phyloP scores from a whole-genome alignment of 2,888 invertebrate genomes.

The Acronicta leporina region DNA sequence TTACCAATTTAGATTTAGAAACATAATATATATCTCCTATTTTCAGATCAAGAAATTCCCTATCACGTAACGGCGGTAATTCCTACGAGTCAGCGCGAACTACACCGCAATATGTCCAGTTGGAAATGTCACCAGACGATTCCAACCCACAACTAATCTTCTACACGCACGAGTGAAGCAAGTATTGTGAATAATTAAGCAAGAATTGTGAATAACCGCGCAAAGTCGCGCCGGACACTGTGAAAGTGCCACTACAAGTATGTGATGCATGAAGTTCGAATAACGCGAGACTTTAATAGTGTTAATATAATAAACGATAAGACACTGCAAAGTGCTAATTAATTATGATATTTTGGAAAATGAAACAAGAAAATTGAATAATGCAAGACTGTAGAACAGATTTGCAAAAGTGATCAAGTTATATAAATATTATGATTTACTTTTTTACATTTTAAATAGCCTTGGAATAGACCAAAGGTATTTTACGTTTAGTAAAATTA shows the following conservation, averaged over 20 bases:
- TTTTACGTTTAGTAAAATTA: constrained; percentile 40
- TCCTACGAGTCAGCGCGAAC: constrained; percentile 85
- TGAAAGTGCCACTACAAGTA: constrained; percentile 28
- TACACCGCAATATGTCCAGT: constrained; percentile 83
- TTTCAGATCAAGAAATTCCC: constrained; percentile 87
- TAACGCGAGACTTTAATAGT: constrained; percentile 37
- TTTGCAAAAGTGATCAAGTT: constrained; percentile 49
- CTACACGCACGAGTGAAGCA: constrained; percentile 91
- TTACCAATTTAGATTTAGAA: no score
- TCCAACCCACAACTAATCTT: constrained; percentile 95
- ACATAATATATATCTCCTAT: no score
- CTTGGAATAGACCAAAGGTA: constrained; percentile 56
- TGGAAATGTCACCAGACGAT: constrained; percentile 86
- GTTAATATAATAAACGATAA: constrained; percentile 14
- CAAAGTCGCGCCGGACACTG: constrained; percentile 20
- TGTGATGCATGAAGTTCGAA: constrained; percentile 35
- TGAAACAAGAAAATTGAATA: constrained; percentile 25
- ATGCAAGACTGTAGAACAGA: constrained; percentile 53
- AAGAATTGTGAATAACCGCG: constrained; percentile 30
- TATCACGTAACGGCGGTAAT: constrained; percentile 79
- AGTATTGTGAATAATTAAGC: constrained; percentile 11
- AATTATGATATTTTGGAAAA: constrained; percentile 28
- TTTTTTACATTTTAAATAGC: constrained; percentile 42
- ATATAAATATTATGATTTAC: constrained; percentile 22
- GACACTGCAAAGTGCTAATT: constrained; percentile 38